Evolutionary conservation across 2,888 invertebrate genomes (phyloP).

Genomic region (Chrysolina haemoptera): DNA sequence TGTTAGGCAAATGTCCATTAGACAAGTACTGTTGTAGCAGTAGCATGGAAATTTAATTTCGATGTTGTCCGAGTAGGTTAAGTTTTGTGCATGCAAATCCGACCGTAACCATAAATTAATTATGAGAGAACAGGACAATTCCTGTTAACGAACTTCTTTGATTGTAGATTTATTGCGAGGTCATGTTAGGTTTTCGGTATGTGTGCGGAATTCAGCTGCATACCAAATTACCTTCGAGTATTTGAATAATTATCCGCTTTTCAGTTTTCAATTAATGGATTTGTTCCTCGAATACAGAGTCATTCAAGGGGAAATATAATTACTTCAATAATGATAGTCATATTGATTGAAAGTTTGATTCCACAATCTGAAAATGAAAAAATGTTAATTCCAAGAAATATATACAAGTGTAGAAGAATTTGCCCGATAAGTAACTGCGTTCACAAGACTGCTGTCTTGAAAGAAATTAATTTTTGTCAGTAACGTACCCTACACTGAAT

Average conservation of each 20-base stretch:
- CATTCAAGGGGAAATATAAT: too few species aligned
- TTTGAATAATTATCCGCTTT: conserved; percentile 16
- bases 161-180: conserved; percentile 66
- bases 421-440: too few species aligned
- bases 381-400: too few species aligned
- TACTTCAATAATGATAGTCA: too few species aligned
- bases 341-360: too few species aligned
- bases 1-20: conserved; percentile 69
- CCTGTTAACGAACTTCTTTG: conserved; percentile 69
- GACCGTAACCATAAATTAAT: conserved; percentile 68
- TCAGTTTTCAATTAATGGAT: neutral
- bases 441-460: too few species aligned
- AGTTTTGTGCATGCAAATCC: conserved; percentile 70
- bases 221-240: neutral
- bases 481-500: too few species aligned
- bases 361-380: too few species aligned
- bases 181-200: conserved; percentile 42
- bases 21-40: conserved; percentile 56
- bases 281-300: neutral
- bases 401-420: too few species aligned
- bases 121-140: conserved; percentile 67
- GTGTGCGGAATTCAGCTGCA: conserved; percentile 2
- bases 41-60: conserved; percentile 68
- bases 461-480: too few species aligned
- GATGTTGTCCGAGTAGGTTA: conserved; percentile 70